These are phyloP conservation scores for Dicrurus megarhynchus DNA, from an alignment of 2,113 vertebrate genomes.

Conservation along the genomic window DNA sequence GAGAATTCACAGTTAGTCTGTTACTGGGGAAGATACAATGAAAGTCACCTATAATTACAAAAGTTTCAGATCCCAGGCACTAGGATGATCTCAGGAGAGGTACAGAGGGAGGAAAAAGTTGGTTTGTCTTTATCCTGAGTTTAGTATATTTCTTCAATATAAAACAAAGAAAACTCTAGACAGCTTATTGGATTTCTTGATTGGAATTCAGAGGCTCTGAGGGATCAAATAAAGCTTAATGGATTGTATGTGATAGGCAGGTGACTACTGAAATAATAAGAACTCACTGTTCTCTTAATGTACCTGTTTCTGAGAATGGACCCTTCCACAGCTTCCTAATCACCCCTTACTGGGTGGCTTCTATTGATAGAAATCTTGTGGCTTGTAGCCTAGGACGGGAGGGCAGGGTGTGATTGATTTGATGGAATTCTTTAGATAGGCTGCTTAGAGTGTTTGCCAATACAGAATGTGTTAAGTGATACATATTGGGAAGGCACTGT, in stretches of 20 bases:
- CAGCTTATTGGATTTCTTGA: not conserved
- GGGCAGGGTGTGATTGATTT: not conserved
- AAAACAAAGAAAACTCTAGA: not conserved
- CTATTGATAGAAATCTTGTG: not conserved
- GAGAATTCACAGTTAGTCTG: not conserved
- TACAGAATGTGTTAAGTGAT: not conserved
- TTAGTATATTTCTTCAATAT: not conserved
- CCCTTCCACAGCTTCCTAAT: not conserved
- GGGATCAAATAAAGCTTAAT: not conserved
- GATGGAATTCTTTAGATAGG: not conserved
- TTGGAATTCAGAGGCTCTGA: not conserved
- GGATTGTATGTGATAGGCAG: not conserved
- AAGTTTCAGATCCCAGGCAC: not conserved
- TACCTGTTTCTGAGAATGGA: not conserved
- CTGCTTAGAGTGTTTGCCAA: not conserved
- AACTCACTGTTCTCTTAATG: not conserved
- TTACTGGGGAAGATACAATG: not conserved
- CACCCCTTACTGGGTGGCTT: not conserved
- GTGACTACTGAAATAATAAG: not conserved
- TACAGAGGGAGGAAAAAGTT: not conserved
- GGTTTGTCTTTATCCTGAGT: not conserved
- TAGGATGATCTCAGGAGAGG: not conserved
- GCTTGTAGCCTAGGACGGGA: not conserved
- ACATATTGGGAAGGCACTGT: not conserved
- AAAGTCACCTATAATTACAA: not conserved